Percentiles rank a stretch among this genome's conserved stretches.
Conservation (phyloP, 1,140 invertebrate species). For the Vanessa atalanta region DNA sequence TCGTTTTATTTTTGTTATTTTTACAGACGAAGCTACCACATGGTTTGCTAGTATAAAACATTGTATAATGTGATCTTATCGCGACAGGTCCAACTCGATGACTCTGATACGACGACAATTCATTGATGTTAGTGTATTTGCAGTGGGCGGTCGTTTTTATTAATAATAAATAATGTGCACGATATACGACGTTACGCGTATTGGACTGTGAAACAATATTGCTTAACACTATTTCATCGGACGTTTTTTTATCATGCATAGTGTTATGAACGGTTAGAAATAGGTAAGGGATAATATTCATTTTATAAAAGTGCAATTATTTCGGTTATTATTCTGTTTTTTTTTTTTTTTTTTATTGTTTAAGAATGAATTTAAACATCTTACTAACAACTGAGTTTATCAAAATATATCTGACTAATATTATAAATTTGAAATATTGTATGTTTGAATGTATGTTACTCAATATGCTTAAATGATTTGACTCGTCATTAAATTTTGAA, state of each 20-base stretch:
- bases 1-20: too few relatives aligned
- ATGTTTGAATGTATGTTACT: too few relatives aligned
- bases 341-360: too few relatives aligned
- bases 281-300: conserved; percentile 6
- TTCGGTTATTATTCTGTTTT: neutral
- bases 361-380: too few relatives aligned
- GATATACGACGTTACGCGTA: conserved; percentile 4
- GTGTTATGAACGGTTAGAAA: neutral
- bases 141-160: conserved; percentile 45
- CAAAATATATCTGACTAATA: too few relatives aligned
- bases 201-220: conserved; percentile 27
- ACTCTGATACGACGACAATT: conserved; percentile 50
- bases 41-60: too few relatives aligned
- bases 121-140: conserved; percentile 58
- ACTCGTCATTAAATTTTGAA: too few relatives aligned
- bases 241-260: neutral
- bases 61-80: conserved; percentile 35
- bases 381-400: too few relatives aligned
- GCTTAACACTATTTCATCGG: neutral
- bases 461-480: too few relatives aligned
- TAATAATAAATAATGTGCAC: conserved; percentile 27
- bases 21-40: too few relatives aligned
- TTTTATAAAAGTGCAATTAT: neutral
- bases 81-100: conserved; percentile 36
- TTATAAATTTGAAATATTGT: too few relatives aligned